These are phyloP conservation scores for Cisticola juncidis DNA, from an alignment of 2,113 vertebrate genomes.

Conservation along the genomic window DNA sequence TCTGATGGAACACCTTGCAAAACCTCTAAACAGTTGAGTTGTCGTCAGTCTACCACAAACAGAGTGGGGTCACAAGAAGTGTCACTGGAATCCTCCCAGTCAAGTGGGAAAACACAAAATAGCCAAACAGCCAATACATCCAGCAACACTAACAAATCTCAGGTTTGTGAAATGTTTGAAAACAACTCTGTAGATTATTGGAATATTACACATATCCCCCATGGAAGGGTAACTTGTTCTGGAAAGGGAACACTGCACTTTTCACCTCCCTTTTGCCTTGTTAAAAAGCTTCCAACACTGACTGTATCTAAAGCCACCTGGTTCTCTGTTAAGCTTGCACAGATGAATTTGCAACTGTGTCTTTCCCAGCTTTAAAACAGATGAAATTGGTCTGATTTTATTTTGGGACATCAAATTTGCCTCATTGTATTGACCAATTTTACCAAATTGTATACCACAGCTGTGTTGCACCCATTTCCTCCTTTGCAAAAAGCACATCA, in stretches of 20 bases:
- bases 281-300: background rate
- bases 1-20: constrained; percentile 96
- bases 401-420: background rate
- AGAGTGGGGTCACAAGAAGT: constrained; percentile 79
- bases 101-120: constrained; percentile 73
- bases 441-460: background rate
- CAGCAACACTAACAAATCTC: constrained; percentile 85
- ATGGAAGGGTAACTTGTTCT: background rate
- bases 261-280: background rate
- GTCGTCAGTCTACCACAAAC: constrained; percentile 77
- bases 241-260: background rate
- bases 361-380: background rate
- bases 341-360: background rate
- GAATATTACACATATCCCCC: background rate
- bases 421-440: background rate
- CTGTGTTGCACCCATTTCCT: background rate
- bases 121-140: constrained; percentile 72
- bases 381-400: background rate
- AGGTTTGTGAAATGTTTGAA: constrained; percentile 75
- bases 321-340: background rate
- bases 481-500: background rate
- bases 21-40: constrained; percentile 89
- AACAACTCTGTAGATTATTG: background rate
- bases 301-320: background rate
- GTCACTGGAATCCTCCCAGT: constrained; percentile 71